Evolutionary conservation across 1,140 invertebrate species (phyloP).

Genomic region (Tetragonula clypearis): DNA sequence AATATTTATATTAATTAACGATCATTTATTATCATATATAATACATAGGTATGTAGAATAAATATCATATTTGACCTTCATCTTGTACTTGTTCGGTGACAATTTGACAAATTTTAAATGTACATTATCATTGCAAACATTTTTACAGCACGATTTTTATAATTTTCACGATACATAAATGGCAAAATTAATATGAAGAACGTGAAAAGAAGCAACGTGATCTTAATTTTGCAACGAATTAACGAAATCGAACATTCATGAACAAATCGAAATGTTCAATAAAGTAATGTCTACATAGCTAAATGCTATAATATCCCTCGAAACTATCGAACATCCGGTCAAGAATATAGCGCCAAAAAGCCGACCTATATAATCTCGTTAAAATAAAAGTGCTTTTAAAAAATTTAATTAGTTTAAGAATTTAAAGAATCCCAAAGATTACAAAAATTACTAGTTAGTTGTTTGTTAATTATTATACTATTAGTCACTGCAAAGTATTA

Average conservation of each 20-base stretch:
- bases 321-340: background rate
- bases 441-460: too few relatives aligned
- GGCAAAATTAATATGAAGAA: background rate
- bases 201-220: background rate
- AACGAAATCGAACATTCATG: background rate
- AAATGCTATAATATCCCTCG: background rate
- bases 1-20: background rate
- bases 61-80: background rate
- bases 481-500: too few relatives aligned
- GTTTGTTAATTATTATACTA: too few relatives aligned
- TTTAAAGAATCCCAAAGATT: background rate
- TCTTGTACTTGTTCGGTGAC: background rate
- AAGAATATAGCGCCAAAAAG: background rate
- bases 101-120: background rate
- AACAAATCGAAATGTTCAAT: slow-evolving; percentile 1
- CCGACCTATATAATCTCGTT: background rate
- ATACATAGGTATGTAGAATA: background rate
- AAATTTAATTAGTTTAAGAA: background rate
- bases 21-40: background rate
- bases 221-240: background rate
- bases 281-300: background rate
- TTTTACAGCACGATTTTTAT: background rate
- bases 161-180: background rate
- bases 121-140: background rate
- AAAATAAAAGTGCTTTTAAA: background rate